These are phyloP conservation scores for Caenorhabditis zanzibari DNA, from an alignment of 2,888 invertebrate species.

Conservation along the genomic window DNA sequence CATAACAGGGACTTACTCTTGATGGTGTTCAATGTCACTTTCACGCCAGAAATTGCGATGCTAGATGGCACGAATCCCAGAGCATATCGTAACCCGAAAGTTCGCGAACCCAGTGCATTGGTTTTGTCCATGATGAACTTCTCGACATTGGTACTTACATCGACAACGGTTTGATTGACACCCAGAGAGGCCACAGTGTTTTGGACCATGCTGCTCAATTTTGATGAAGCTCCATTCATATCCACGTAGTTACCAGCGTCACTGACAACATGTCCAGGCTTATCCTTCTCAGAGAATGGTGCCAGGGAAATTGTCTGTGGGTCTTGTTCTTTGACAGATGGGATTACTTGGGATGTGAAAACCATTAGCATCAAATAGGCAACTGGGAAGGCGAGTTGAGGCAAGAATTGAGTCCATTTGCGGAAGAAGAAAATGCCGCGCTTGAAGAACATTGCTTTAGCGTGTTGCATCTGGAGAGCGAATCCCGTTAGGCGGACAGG, in stretches of 20 bases:
- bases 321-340: conserved; percentile 68
- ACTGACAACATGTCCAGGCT: conserved; percentile 52
- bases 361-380: conserved; percentile 68
- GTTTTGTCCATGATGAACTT: conserved; percentile 51
- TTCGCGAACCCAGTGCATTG: conserved; percentile 64
- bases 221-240: conserved; percentile 1
- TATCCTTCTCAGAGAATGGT: conserved; percentile 44
- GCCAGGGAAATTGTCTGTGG: conserved; percentile 61
- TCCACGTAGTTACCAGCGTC: conserved; percentile 23
- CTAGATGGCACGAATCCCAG: conserved; percentile 65
- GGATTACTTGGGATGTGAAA: conserved; percentile 65
- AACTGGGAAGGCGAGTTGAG: conserved; percentile 77
- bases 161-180: conserved; percentile 44
- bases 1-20: conserved; percentile 45
- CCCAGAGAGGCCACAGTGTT: conserved; percentile 24
- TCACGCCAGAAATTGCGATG: not conserved
- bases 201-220: conserved; percentile 54
- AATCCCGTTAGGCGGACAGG: conserved; percentile 68
- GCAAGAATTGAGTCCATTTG: conserved; percentile 79
- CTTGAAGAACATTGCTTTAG: conserved; percentile 78
- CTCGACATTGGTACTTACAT: conserved; percentile 37
- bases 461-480: conserved; percentile 70
- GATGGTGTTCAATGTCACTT: conserved; percentile 9
- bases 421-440: conserved; percentile 77
- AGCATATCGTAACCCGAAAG: conserved; percentile 76